Evolutionary conservation across 2,797 vertebrate genomes (phyloP).

Genomic region (Sphenodon punctatus): DNA sequence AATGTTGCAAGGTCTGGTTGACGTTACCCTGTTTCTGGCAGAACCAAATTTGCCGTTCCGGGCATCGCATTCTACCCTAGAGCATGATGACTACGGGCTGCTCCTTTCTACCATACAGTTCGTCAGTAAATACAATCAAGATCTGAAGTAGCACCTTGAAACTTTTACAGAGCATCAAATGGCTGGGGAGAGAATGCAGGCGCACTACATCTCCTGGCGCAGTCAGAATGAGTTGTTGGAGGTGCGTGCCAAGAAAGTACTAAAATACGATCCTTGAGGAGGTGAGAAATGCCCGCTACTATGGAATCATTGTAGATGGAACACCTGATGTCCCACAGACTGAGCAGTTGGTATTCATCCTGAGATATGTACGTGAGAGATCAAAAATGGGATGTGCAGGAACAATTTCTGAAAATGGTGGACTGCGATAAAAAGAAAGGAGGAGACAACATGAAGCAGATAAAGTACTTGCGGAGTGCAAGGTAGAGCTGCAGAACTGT

Average conservation of each 20-base stretch:
- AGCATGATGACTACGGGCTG: background rate
- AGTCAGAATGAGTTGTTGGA: background rate
- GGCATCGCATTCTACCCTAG: background rate
- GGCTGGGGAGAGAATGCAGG: background rate
- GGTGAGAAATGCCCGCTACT: background rate
- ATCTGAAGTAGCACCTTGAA: background rate
- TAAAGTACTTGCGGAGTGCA: background rate
- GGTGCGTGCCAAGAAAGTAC: background rate
- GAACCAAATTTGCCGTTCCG: background rate
- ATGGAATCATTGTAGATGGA: background rate
- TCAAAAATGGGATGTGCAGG: background rate
- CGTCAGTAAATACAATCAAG: background rate
- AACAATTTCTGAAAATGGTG: background rate
- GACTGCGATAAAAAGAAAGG: background rate
- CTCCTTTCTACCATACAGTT: background rate
- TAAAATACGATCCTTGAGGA: background rate
- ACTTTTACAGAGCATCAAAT: background rate
- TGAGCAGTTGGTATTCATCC: background rate
- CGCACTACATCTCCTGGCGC: background rate
- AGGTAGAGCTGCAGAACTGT: background rate
- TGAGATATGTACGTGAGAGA: background rate
- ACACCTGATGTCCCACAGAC: background rate
- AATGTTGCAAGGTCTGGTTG: background rate
- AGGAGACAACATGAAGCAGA: background rate
- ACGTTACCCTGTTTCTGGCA: background rate